Conservation (phyloP, 2,888 invertebrate species). For the Halocaridina rubra region DNA sequence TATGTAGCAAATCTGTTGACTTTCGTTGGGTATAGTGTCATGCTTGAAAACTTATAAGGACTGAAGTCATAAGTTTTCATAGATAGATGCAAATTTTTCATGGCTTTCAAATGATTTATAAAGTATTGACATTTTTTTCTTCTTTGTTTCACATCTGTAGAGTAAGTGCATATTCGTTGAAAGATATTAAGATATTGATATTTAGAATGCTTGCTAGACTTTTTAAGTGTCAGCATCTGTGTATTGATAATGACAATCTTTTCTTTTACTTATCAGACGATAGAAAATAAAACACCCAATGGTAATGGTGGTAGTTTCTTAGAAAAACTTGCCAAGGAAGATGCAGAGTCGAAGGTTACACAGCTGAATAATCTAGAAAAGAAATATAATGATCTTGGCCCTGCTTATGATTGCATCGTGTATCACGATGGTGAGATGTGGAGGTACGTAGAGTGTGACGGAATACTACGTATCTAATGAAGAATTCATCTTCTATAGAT, state of each 20-base stretch:
- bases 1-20: too few species aligned
- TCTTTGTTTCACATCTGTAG: too few species aligned
- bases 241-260: not conserved
- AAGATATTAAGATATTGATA: too few species aligned
- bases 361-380: constrained; percentile 83
- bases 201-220: too few species aligned
- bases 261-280: not conserved
- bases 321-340: constrained; percentile 88
- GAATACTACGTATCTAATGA: not conserved
- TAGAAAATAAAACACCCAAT: not conserved
- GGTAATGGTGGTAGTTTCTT: constrained; percentile 73
- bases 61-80: too few species aligned
- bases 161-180: too few species aligned
- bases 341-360: constrained; percentile 87
- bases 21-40: too few species aligned
- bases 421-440: constrained; percentile 91
- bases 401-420: constrained; percentile 91
- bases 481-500: not conserved
- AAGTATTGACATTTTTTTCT: too few species aligned
- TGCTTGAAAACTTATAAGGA: too few species aligned
- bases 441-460: constrained; percentile 74
- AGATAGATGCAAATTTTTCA: too few species aligned
- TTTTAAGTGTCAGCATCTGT: not conserved
- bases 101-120: too few species aligned
- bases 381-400: constrained; percentile 87